These are phyloP conservation scores for Synergus gifuensis DNA, from an alignment of 2,888 invertebrate genomes.

Conservation along the genomic window DNA sequence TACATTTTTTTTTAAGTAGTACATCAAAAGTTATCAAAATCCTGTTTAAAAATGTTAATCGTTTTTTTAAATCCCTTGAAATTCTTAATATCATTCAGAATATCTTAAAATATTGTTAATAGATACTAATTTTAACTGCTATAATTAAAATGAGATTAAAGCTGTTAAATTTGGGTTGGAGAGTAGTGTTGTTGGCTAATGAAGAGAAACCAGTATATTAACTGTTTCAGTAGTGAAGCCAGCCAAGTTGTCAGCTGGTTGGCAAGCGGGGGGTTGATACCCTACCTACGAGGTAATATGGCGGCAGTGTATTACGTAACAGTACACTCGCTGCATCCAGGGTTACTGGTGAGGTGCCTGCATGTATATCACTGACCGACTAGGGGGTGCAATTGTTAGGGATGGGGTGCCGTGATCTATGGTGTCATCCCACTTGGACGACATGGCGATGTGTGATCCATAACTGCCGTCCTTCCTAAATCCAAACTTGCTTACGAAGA, in stretches of 20 bases:
- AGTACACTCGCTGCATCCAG: slow-evolving; percentile 63
- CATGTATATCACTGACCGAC: slow-evolving; percentile 59
- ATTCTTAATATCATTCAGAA: no score
- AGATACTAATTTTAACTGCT: background rate
- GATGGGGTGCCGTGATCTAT: slow-evolving; percentile 66
- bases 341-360: slow-evolving; percentile 60
- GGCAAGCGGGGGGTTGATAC: slow-evolving; percentile 58
- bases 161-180: slow-evolving; percentile 18
- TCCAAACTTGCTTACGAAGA: slow-evolving; percentile 12
- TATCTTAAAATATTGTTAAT: no score
- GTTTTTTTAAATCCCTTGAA: no score
- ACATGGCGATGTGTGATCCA: slow-evolving; percentile 71
- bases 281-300: slow-evolving; percentile 66
- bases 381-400: slow-evolving; percentile 42
- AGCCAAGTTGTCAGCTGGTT: slow-evolving; percentile 59
- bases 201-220: slow-evolving; percentile 74
- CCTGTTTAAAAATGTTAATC: no score
- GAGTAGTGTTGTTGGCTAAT: slow-evolving; percentile 70
- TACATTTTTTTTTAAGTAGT: no score
- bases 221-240: slow-evolving; percentile 59
- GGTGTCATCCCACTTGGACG: slow-evolving; percentile 69
- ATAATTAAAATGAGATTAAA: slow-evolving; percentile 18
- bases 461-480: slow-evolving; percentile 72
- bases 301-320: slow-evolving; percentile 70
- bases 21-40: no score